Base-by-base conservation (phyloP, 2,888 invertebrate genomes). In the Ramazzottius varieornatus region DNA sequence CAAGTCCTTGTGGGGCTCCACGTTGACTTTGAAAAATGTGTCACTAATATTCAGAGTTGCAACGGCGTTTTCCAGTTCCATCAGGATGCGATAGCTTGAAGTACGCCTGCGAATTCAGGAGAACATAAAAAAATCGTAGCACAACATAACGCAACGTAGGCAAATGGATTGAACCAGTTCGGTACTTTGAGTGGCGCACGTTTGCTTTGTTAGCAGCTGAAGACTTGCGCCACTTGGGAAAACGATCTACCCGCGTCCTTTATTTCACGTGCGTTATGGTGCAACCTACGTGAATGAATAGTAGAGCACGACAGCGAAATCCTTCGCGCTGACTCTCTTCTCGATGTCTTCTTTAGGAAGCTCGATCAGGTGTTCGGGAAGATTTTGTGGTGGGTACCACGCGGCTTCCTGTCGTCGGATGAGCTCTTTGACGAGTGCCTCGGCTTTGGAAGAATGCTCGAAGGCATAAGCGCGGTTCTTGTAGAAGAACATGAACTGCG, bases 401-500 rank as follows among this genome's bases (percentile, higher is more conserved):
- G 29, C 29, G 20, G 54, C 54, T 54, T 54, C 54, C 54, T 54
- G 54, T 8, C 54, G 54, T 29, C 24, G 8, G 54, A 54, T 54
- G 54, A 54, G 54, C 54, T 54, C 54, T 29, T 54, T 54, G n/a
- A 54, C 54, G 54, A 54, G 8, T 4, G 54, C 54, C 4, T 54
- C 54, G 29, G 54, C 54, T 54, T 54, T 54, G 16, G 16, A 54
- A 8, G 54, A 54, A 29, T 54, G 54, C 29, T 54, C 54, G 24
- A 54, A 54, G 54, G 20, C 29, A 24, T 54, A 54, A 4, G 54
- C 54, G n/a, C 54, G 54, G 29, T 54, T 54, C 29, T 54, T 54
- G 29, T 54, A 54, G 54, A 54, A 54, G 29, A 54, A 54, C 54
- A 54, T 54, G 29, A 54, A 54, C 54, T 54, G 54, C 54, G 54